Evolutionary conservation across 2,797 vertebrate genomes (phyloP), one percentile per base, ranked within the genome.

Genomic region (Enoplosus armatus): DNA sequence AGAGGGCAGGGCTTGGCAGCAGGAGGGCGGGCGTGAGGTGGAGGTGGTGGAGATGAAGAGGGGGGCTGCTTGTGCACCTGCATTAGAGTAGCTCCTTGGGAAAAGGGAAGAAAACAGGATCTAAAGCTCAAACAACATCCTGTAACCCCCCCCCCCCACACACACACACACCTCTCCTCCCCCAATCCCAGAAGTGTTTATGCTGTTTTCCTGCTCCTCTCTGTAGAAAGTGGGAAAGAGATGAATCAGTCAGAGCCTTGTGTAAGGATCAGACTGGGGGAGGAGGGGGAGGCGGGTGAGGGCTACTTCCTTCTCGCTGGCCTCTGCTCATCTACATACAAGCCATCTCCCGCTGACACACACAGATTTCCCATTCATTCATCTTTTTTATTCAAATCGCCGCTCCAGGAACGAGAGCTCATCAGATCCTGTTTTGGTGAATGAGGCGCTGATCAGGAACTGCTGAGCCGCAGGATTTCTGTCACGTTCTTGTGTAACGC

Each of bases 81-180:
- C 86, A 67, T 82, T 76, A 65, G n/a, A 59, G 71, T 41, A 63
- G 63, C 79, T 87, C 2, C 66, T 90, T 91, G 91, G 90, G 91
- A 92, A 91, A 79, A 82, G 26, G 82, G 76, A 92, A 92, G 87
- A 93, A 94, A 95, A 95, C 94, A 95, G 95, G 94, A 95, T 90
- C 84, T 84, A 11, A 74, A 82, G 82, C 82, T 92, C 72, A 74
- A 92, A 95, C 92, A 95, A 94, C 95, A 95, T 95, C 94, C 93
- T 94, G 87, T 75, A 55, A 55, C 8, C 43, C 16, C 48, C 31
- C 24, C 20, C 41, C 33, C n/a, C n/a, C n/a, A n/a, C n/a, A n/a
- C n/a, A n/a, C n/a, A n/a, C n/a, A n/a, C n/a, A n/a, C n/a, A 5
- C 14, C 48, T 59, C 37, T 14, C 33, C 10, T 6, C n/a, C 56